Conservation (phyloP, 2,113 vertebrate species). For the Cyprinodon variegatus region DNA sequence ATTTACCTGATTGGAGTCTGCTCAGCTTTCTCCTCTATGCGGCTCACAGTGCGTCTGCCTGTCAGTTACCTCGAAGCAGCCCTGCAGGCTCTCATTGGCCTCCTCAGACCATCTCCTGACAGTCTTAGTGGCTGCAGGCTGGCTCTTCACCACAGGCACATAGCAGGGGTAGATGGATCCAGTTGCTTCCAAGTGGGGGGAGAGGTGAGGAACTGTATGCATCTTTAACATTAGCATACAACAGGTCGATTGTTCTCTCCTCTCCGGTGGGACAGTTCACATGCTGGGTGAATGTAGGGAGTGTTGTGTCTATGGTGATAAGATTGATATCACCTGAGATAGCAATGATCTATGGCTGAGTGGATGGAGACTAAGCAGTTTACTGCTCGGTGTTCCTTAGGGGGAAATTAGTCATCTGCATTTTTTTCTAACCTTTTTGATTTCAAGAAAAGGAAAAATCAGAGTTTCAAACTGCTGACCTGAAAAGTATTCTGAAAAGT, state of each 20-base stretch:
- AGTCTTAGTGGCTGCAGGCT: not conserved
- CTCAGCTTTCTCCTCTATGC: not conserved
- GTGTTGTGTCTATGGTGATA: not conserved
- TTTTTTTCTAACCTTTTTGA: too few species aligned
- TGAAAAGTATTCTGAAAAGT: too few species aligned
- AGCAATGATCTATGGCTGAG: not conserved
- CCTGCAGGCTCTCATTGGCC: not conserved
- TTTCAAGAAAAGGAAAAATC: too few species aligned
- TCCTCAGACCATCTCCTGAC: not conserved
- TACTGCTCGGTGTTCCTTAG: too few species aligned
- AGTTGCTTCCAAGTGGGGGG: too few species aligned
- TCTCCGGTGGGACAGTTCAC: not conserved
- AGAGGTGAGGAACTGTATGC: not conserved
- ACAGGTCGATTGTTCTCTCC: not conserved
- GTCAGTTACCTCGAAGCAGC: not conserved
- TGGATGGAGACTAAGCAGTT: too few species aligned
- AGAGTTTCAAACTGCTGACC: too few species aligned
- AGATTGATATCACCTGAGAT: not conserved
- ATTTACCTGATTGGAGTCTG: not conserved
- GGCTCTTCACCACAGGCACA: not conserved
- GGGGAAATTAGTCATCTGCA: too few species aligned
- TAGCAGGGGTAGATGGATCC: not conserved
- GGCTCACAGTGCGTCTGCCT: too few species aligned
- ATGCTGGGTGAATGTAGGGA: not conserved
- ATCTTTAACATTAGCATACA: not conserved